These are phyloP conservation scores for Microcebus jonahi DNA, from an alignment of 2,113 vertebrate genomes.

Conservation along the genomic window DNA sequence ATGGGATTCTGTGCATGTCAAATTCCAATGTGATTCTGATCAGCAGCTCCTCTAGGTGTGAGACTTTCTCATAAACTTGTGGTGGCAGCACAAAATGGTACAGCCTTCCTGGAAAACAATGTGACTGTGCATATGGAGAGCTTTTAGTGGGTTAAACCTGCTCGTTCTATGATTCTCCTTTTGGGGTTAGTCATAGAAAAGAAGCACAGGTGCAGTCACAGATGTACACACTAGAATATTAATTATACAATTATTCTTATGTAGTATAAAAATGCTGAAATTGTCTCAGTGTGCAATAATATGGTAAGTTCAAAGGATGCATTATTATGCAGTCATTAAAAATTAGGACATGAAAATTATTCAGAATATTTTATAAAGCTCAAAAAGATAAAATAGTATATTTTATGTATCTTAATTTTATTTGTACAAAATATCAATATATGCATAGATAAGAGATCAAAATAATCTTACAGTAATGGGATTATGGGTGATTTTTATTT, in stretches of 20 bases:
- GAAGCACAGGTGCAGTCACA: not conserved
- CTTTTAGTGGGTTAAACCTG: not conserved
- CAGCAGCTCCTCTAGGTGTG: not conserved
- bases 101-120: not conserved
- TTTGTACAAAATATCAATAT: not conserved
- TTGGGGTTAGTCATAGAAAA: not conserved
- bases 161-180: not conserved
- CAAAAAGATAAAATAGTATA: not conserved
- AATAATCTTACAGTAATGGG: not conserved
- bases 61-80: not conserved
- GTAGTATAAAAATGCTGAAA: not conserved
- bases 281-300: not conserved
- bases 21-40: not conserved
- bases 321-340: not conserved
- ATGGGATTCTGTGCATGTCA: not conserved
- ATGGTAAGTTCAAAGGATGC: not conserved
- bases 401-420: not conserved
- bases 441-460: not conserved
- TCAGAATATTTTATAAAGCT: not conserved
- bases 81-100: no score
- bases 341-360: not conserved
- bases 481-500: not conserved
- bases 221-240: not conserved
- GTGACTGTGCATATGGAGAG: not conserved
- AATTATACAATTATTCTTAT: not conserved